phyloP scores from a whole-genome alignment of 2,797 vertebrate genomes.

The Pseudomugil tenellus region DNA sequence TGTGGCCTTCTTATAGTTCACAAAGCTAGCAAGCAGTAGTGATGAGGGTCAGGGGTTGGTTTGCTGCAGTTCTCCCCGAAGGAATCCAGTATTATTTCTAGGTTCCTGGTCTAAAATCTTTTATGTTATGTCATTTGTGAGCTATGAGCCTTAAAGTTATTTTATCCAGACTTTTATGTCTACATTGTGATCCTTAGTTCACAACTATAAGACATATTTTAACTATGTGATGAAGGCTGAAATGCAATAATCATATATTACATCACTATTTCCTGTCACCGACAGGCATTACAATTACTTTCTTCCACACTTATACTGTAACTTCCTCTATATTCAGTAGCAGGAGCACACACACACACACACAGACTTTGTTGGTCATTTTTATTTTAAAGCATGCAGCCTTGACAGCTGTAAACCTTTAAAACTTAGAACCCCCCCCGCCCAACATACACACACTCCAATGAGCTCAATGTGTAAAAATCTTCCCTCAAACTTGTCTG shows the following conservation, averaged over 20 bases:
- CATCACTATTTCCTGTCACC: constrained; percentile 3
- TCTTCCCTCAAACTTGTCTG: background rate
- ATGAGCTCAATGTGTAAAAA: constrained; percentile 13
- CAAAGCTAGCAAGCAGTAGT: constrained; percentile 11
- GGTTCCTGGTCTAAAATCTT: constrained; percentile 3
- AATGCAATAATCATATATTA: constrained; percentile 19
- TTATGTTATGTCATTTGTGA: constrained; percentile 9
- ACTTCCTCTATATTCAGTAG: background rate
- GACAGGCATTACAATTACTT: constrained; percentile 11
- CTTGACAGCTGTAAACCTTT: constrained; percentile 10
- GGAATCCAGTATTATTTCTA: constrained; percentile 36
- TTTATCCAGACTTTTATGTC: constrained; percentile 40
- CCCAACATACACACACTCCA: background rate
- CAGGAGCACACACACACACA: constrained; percentile 8
- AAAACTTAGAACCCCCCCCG: constrained; percentile 1
- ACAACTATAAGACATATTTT: constrained; percentile 5
- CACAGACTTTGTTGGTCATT: constrained; percentile 1
- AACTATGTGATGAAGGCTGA: constrained; percentile 9
- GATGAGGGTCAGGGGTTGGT: constrained; percentile 19
- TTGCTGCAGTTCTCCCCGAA: constrained; percentile 21
- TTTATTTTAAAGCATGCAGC: constrained; percentile 12
- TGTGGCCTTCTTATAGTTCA: constrained; percentile 30
- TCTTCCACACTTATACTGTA: background rate
- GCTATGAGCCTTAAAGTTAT: constrained; percentile 17
- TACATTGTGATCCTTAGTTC: constrained; percentile 2